Evolutionary conservation across 2,113 vertebrate species (phyloP), one percentile per base, ranked within the genome.

Genomic region (Ciconia stormi): DNA sequence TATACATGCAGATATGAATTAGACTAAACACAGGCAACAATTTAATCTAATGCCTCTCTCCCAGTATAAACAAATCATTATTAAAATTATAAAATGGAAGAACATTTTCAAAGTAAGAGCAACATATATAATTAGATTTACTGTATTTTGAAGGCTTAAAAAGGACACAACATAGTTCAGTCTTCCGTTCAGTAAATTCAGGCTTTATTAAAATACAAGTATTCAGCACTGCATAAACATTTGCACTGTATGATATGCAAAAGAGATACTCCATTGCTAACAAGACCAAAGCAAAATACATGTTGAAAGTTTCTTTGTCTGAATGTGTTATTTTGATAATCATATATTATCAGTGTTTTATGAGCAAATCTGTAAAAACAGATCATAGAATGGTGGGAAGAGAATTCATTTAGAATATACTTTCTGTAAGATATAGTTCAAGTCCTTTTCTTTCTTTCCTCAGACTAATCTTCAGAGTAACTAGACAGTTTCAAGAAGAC

Each of bases 401-500:
- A 90, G 83, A 83, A 94, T 97, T 97, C 91, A 87, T 98, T 97
- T 92, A 97, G 95, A 97, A 97, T 94, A 93, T 72, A 94, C 92
- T 98, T 93, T 97, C 91, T 85, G 94, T 96, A 92, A 98, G 94
- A 97, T 93, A 96, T 52, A 97, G 97, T 97, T 98, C 97, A 97
- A 91, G 97, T 97, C 91, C 93, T 93, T 97, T 94, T 76, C 97
- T 97, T 97, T 97, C 96, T 94, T 97, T 96, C 97, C 97, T 97
- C 92, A 95, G 96, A 96, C 97, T 97, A 97, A 97, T 98, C 98
- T 98, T 98, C 93, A 82, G 93, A 97, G 97, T 97, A 97, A 95
- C 97, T 82, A 98, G 97, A 97, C 97, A 92, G 98, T 98, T 98
- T 99, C 99, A 98, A 98, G 98, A 99, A 99, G 99, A 98, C 98